phyloP scores from a whole-genome alignment of 2,888 invertebrate species.

The Trisateles emortualis region DNA sequence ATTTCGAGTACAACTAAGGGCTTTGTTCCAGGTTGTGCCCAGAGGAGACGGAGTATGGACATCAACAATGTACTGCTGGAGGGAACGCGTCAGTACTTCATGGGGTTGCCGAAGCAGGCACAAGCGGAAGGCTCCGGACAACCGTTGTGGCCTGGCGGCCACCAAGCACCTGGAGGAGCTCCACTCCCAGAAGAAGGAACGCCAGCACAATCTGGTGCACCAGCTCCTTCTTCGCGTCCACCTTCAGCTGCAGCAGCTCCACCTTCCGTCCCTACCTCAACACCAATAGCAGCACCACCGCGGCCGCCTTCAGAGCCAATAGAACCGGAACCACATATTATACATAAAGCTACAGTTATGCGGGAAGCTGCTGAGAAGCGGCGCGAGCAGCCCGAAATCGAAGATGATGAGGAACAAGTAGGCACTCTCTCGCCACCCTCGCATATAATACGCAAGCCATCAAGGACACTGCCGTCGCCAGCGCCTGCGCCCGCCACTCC shows the following conservation, averaged over 20 bases:
- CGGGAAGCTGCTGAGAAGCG: slow-evolving; percentile 83
- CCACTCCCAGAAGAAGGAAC: slow-evolving; percentile 73
- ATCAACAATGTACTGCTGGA: slow-evolving; percentile 93
- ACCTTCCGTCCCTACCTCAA: slow-evolving; percentile 63
- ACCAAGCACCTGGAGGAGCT: too few species aligned
- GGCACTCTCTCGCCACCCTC: slow-evolving; percentile 81
- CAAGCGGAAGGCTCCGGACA: slow-evolving; percentile 73
- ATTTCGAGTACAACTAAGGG: background rate
- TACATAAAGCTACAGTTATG: slow-evolving; percentile 85
- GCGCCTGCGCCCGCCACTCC: slow-evolving; percentile 73
- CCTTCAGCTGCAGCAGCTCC: slow-evolving; percentile 84
- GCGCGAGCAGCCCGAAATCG: slow-evolving; percentile 76
- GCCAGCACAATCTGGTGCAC: slow-evolving; percentile 78
- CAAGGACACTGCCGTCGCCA: slow-evolving; percentile 70
- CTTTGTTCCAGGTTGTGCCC: slow-evolving; percentile 65
- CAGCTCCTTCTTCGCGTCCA: slow-evolving; percentile 78
- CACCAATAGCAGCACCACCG: slow-evolving; percentile 69
- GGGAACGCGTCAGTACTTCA: slow-evolving; percentile 94
- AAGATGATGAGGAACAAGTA: slow-evolving; percentile 76
- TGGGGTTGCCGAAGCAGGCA: slow-evolving; percentile 90
- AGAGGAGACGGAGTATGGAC: slow-evolving; percentile 88
- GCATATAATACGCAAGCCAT: slow-evolving; percentile 81
- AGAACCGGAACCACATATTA: slow-evolving; percentile 85
- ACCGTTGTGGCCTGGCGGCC: slow-evolving; percentile 72
- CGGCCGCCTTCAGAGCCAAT: slow-evolving; percentile 81